Conservation (phyloP, 2,113 vertebrate species). For the Phodopus roborovskii region DNA sequence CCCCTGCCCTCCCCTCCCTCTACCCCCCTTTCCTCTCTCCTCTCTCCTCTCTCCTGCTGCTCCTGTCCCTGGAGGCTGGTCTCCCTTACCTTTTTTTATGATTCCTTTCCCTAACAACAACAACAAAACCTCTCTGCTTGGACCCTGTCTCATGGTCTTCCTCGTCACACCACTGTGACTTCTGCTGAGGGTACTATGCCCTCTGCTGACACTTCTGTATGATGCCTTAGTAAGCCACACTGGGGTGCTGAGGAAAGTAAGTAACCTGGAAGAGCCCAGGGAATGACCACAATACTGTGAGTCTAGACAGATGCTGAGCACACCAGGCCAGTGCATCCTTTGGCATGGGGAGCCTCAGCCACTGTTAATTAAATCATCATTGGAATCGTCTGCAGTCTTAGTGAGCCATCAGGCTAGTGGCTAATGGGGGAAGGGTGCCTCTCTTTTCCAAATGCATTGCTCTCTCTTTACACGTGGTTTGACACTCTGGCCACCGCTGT, state of each 20-base stretch:
- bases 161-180: too few species aligned
- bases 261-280: background rate
- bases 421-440: background rate
- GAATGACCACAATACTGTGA: background rate
- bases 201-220: background rate
- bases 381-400: background rate
- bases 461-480: background rate
- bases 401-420: background rate
- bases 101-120: too few species aligned
- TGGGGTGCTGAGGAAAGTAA: background rate
- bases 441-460: background rate
- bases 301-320: background rate
- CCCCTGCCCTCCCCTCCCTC: too few species aligned
- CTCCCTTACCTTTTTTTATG: too few species aligned
- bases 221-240: rapidly evolving
- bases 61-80: too few species aligned
- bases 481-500: background rate
- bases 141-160: too few species aligned
- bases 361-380: background rate
- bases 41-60: too few species aligned
- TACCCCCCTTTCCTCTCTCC: too few species aligned
- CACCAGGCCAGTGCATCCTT: background rate
- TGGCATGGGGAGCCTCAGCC: background rate
- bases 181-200: too few species aligned
- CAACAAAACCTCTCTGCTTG: too few species aligned